Conservation (phyloP, 2,797 vertebrate species). For the Pristis pectinata region DNA sequence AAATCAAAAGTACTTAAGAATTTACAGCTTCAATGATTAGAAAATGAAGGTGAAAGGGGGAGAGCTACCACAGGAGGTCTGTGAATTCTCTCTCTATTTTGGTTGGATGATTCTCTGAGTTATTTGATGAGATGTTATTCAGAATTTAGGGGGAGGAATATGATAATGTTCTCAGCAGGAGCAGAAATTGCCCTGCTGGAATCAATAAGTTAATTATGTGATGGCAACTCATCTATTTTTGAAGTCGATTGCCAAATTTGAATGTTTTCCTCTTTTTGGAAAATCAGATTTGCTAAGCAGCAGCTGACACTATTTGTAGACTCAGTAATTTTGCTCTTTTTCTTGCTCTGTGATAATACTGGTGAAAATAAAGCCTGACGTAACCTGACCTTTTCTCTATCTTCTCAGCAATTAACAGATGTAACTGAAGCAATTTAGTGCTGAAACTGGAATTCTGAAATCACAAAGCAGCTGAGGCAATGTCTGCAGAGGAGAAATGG, state of each 20-base stretch:
- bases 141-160: background rate
- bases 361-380: background rate
- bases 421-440: background rate
- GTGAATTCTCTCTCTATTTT: background rate
- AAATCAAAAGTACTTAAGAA: background rate
- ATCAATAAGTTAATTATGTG: background rate
- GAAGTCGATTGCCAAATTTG: background rate
- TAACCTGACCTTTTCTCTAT: background rate
- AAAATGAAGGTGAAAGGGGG: background rate
- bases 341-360: background rate
- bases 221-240: background rate
- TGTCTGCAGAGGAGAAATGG: background rate
- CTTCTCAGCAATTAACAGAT: background rate
- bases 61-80: background rate
- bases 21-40: background rate
- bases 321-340: background rate
- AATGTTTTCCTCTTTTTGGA: background rate
- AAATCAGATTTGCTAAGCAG: background rate
- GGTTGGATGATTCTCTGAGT: too few relatives aligned
- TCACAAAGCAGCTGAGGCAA: background rate
- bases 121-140: background rate
- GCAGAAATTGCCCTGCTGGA: background rate
- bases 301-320: background rate
- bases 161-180: background rate
- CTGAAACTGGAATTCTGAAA: background rate